Base-by-base conservation (phyloP, 2,888 invertebrate genomes). In the Heliconius aoede region DNA sequence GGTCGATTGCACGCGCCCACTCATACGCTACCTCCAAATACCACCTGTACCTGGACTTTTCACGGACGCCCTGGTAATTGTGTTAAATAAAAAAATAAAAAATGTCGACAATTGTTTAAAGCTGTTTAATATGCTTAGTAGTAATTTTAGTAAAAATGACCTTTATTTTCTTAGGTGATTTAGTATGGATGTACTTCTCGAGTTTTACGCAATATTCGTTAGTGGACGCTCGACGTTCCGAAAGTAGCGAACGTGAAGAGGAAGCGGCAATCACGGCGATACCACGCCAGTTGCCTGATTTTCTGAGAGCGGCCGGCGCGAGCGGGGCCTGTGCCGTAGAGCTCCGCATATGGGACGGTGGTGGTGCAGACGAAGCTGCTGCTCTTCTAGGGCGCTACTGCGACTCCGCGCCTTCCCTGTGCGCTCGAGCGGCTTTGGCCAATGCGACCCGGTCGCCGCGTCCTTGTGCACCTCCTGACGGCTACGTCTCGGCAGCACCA, bases 161-260 rank as follows among this genome's bases (percentile, higher is more conserved):
- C 36, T 67, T 36, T 72, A 21, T 26, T 72, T 72, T 60, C 75
- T 55, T 84, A 94, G 95, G 96, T 72, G 98, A 98, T 88, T 95
- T 97, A 79, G 96, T 98, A 76, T 98, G 98, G 98, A 95, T 98
- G 82, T 98, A 97, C 90, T 98, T 98, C 88, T 96, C 97, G 81
- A 97, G 97, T 81, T 98, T 97, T 91, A 97, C 96, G 82, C 97
- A 97, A 84, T 96, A 97, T 86, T 97, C 97, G 80, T 92, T 97
- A 79, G 94, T 96, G 83, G 94, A 93, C 77, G 85, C 87, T 73
- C 87, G 89, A 4, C 88, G 91, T 8, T 93, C 93, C 78, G 96
- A 95, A 79, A 95, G 95, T 85, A 94, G 91, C 78, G 95, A 95
- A 85, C 94, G 95, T 24, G 92, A 89, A 40, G 89, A 90, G 26